Conservation (phyloP, 2,888 invertebrate species). For the Silvanus unidentatus region DNA sequence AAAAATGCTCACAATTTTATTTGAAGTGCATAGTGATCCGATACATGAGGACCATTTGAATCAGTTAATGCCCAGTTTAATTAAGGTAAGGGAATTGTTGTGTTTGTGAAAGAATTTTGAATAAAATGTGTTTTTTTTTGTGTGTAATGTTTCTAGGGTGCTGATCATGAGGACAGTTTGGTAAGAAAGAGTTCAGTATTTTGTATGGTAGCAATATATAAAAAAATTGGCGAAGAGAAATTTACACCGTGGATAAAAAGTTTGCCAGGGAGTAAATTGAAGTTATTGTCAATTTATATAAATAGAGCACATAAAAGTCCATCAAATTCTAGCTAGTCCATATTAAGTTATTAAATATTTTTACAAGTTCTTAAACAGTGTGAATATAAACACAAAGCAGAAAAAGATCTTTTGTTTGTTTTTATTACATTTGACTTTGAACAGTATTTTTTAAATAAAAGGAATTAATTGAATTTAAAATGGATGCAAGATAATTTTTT, state of each 20-base stretch:
- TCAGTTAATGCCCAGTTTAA: slow-evolving; percentile 81
- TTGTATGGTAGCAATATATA: slow-evolving; percentile 92
- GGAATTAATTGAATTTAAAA: not conserved
- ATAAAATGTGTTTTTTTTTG: slow-evolving; percentile 2
- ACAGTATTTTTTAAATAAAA: too few species aligned
- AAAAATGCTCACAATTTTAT: slow-evolving; percentile 81
- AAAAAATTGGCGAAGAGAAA: slow-evolving; percentile 79
- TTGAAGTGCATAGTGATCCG: slow-evolving; percentile 68
- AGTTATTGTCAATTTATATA: slow-evolving; percentile 75
- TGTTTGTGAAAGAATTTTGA: not conserved
- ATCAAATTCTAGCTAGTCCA: slow-evolving; percentile 15
- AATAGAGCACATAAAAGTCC: slow-evolving; percentile 54
- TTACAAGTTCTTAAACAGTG: too few species aligned
- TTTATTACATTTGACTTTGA: not conserved
- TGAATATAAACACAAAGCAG: too few species aligned
- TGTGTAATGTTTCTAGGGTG: slow-evolving; percentile 57
- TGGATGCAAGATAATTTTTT: too few species aligned
- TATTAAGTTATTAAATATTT: not conserved
- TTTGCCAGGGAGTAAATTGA: slow-evolving; percentile 84
- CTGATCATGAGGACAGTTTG: slow-evolving; percentile 86
- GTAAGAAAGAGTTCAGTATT: slow-evolving; percentile 95
- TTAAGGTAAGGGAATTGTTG: slow-evolving; percentile 56
- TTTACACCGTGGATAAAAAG: slow-evolving; percentile 75
- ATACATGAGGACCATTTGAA: slow-evolving; percentile 69
- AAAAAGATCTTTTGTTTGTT: too few species aligned